A percentile compares a stretch with the other conserved stretches of the same genome.
phyloP scores from a whole-genome alignment of 2,888 invertebrate genomes.

The Polymixis lichenea region DNA sequence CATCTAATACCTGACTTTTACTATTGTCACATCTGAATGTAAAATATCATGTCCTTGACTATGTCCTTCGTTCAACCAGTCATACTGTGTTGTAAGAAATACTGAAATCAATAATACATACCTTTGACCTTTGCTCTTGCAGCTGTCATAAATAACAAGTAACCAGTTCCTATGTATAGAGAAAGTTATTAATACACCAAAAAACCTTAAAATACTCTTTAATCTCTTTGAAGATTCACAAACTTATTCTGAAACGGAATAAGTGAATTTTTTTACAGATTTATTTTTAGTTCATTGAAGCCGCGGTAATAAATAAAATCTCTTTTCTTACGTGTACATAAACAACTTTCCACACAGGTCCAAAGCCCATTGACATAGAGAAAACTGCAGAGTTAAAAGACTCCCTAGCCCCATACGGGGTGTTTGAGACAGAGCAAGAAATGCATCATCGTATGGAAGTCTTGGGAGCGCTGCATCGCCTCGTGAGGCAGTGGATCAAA shows the following conservation, averaged over 20 bases:
- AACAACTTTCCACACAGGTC: conserved; percentile 85
- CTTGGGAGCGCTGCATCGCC: conserved; percentile 95
- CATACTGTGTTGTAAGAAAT: not conserved
- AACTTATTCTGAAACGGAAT: not conserved
- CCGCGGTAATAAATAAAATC: not conserved
- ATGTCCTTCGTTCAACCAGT: not conserved
- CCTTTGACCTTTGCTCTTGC: not conserved
- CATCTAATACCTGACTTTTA: not conserved
- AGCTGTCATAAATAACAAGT: not conserved
- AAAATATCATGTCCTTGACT: not conserved
- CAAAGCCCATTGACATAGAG: conserved; percentile 94
- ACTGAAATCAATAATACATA: not conserved
- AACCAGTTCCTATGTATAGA: not conserved
- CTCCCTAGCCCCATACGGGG: conserved; percentile 95
- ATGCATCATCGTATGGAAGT: conserved; percentile 97
- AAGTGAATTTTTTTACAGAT: not conserved
- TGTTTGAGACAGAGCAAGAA: conserved; percentile 97
- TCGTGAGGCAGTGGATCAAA: conserved; percentile 98
- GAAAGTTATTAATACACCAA: too few species aligned
- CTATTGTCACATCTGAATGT: not conserved
- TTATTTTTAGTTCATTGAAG: too few species aligned
- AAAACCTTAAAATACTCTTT: not conserved
- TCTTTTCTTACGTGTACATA: not conserved
- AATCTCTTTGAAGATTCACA: not conserved
- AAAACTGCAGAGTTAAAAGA: conserved; percentile 95